Evolutionary conservation across 2,113 vertebrate genomes (phyloP).

Genomic region (Notarius quadriscutis): DNA sequence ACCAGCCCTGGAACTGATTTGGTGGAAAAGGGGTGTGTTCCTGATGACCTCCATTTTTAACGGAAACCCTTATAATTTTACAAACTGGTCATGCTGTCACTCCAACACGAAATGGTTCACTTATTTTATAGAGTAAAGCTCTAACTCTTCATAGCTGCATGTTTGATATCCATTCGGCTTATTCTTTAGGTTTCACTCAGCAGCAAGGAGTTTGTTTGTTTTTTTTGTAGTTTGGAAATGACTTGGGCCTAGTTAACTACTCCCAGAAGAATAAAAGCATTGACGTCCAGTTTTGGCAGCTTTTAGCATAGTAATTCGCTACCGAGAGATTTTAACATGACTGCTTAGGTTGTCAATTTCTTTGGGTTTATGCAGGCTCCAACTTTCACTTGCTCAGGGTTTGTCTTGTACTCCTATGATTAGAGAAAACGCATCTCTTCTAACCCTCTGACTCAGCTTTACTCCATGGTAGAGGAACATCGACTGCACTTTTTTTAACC

Average conservation of each 20-base stretch:
- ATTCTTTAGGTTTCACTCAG: neutral
- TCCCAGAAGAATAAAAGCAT: neutral
- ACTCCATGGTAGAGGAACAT: neutral
- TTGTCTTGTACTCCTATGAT: neutral
- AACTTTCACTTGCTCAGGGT: conserved; percentile 43
- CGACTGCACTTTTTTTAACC: neutral
- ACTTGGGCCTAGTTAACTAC: neutral
- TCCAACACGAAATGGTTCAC: conserved; percentile 29
- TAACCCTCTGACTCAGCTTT: neutral
- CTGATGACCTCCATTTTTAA: conserved; percentile 65
- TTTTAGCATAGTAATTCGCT: neutral
- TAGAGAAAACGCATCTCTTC: neutral
- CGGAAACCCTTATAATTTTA: conserved; percentile 56
- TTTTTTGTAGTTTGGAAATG: neutral
- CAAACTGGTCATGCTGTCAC: neutral
- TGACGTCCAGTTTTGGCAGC: too few relatives aligned
- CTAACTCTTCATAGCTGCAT: neutral
- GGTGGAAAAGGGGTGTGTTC: conserved; percentile 4
- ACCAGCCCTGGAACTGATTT: too few relatives aligned
- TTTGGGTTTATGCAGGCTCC: conserved; percentile 10
- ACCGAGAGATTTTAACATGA: neutral
- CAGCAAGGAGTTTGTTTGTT: neutral
- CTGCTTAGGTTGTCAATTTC: neutral
- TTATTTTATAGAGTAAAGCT: conserved; percentile 35
- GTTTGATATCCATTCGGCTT: neutral